Base-by-base conservation (phyloP, 2,113 vertebrate genomes). In the Columba livia region DNA sequence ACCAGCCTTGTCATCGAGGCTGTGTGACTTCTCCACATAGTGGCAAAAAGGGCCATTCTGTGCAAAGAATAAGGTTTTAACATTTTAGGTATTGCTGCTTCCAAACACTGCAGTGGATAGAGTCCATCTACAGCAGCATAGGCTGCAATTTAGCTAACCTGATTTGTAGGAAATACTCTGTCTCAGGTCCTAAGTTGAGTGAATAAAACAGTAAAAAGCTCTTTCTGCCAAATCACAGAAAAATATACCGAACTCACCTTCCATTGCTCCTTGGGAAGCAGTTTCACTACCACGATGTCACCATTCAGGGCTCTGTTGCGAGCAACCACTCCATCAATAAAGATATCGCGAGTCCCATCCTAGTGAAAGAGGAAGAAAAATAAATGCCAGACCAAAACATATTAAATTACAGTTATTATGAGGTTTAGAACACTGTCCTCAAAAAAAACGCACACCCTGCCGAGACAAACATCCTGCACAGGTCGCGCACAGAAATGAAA, bases 301-400 rank as follows among this genome's bases (percentile, higher is more conserved):
- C 99, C 99, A 25, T 99, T 99, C 88, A 99, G 97, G 12, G 99
- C 98, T 98, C 99, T 98, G 97, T 99, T 99, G 53, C 99, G 98
- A 95, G 99, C 97, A 79, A 98, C 98, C 34, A 99, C 98, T 18
- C 99, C 99, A 19, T 99, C 99, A 86, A 99, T 98, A 95, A 99
- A 99, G 95, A 99, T 99, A 92, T 99, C 99, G 1, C 98, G 96
- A 23, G 89, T 95, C 60, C 99, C 98, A 89, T 99, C 98, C 99
- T 99, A 92, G 56, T 72, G 67, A 97, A 51, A 93, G 47, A 84
- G 83, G 65, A 65, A 60, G 64, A 56, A 91, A 79, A 77, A 44
- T 85, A 93, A 90, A 93, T 36, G 31, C n/a, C 56, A 89, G 60
- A 78, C 25, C 69, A 74, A 92, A 93, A 90, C 26, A 15, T 16